Evolutionary conservation across 2,888 invertebrate genomes (phyloP).

Genomic region (Eupithecia centaureata): DNA sequence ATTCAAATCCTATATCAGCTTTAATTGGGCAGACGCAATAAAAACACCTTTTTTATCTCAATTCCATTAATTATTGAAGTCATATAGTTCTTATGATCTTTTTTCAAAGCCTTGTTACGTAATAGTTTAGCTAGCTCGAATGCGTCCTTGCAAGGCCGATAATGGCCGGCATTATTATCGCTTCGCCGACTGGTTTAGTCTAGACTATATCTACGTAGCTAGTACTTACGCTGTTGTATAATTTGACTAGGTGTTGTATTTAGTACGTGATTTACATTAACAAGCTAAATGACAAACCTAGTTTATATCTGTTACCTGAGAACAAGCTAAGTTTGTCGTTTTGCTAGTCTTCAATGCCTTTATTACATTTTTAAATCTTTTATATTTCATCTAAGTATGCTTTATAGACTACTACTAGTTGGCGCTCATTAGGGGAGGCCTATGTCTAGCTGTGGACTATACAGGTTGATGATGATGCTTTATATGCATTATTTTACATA

Average conservation of each 20-base stretch:
- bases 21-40: conserved; percentile 27
- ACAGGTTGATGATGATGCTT: too few relatives aligned
- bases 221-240: background rate
- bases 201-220: conserved; percentile 11
- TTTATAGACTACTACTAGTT: too few relatives aligned
- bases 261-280: background rate
- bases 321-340: too few relatives aligned
- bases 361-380: background rate
- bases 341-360: background rate
- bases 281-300: too few relatives aligned
- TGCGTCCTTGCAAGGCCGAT: conserved; percentile 46
- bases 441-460: too few relatives aligned
- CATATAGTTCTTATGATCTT: conserved; percentile 32
- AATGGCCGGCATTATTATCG: conserved; percentile 34
- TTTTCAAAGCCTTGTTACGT: conserved; percentile 39
- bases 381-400: background rate
- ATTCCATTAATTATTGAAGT: conserved; percentile 29
- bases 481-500: too few relatives aligned
- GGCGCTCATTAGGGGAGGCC: too few relatives aligned
- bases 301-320: too few relatives aligned
- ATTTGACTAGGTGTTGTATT: background rate
- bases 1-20: conserved; percentile 6
- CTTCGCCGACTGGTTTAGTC: conserved; percentile 28
- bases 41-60: conserved; percentile 32
- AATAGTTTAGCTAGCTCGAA: conserved; percentile 32